Evolutionary conservation across 2,888 invertebrate genomes (phyloP).

Genomic region (Uloborus plumipes): DNA sequence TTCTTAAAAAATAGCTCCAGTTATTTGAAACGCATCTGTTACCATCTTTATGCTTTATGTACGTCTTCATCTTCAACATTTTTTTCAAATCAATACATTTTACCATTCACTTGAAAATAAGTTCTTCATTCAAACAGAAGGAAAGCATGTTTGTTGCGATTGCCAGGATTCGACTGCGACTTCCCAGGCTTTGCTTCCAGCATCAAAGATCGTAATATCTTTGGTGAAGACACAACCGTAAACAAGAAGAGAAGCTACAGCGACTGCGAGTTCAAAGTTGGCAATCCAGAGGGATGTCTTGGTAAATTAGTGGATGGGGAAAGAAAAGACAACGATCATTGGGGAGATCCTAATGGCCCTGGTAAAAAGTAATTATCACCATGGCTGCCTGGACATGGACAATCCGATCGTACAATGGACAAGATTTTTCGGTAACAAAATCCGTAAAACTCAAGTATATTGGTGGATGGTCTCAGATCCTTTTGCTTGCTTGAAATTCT

Average conservation of each 20-base stretch:
- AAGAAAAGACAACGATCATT: slow-evolving; percentile 45
- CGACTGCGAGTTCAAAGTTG: slow-evolving; percentile 41
- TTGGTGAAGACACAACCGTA: slow-evolving; percentile 27
- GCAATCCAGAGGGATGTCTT: slow-evolving; percentile 58
- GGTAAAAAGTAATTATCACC: slow-evolving; percentile 30
- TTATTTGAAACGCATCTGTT: too few relatives aligned
- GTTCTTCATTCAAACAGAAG: slow-evolving; percentile 27
- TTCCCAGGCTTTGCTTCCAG: slow-evolving; percentile 9
- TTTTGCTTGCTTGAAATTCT: background rate
- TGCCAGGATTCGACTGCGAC: slow-evolving; percentile 47
- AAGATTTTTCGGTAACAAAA: background rate
- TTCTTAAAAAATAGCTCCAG: too few relatives aligned
- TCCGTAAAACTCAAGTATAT: background rate
- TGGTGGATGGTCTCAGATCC: background rate
- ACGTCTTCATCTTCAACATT: too few relatives aligned
- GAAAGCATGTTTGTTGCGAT: slow-evolving; percentile 23
- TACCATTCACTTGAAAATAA: too few relatives aligned
- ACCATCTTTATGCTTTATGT: too few relatives aligned
- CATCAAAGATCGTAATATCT: slow-evolving; percentile 26
- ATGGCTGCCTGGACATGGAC: too few relatives aligned
- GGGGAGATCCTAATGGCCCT: slow-evolving; percentile 48
- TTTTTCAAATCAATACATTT: too few relatives aligned
- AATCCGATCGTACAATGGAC: background rate
- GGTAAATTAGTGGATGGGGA: slow-evolving; percentile 44
- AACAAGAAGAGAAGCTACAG: slow-evolving; percentile 44